Percentiles rank a stretch among this genome's conserved stretches.
Evolutionary conservation across 1,140 invertebrate genomes (phyloP).

Genomic region (Lutraria rhynchaena): DNA sequence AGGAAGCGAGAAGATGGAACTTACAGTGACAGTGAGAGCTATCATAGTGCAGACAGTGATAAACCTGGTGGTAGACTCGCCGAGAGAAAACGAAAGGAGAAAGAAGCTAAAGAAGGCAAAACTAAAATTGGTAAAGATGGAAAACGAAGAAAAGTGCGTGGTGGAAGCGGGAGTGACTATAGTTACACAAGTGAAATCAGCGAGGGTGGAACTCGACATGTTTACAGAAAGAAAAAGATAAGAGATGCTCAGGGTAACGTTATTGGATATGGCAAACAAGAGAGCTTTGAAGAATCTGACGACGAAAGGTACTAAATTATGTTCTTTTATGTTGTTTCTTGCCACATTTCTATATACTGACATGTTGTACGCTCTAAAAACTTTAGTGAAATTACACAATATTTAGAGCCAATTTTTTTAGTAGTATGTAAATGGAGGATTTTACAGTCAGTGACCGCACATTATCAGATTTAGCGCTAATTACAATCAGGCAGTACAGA

Average conservation of each 20-base stretch:
- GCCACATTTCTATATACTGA: too few relatives aligned
- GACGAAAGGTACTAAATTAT: conserved; percentile 68
- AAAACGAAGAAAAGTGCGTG: conserved; percentile 68
- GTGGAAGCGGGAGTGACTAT: conserved; percentile 78
- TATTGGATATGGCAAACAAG: conserved; percentile 76
- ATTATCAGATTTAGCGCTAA: too few relatives aligned
- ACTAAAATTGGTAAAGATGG: conserved; percentile 50
- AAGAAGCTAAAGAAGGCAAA: conserved; percentile 56
- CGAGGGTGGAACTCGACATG: conserved; percentile 75
- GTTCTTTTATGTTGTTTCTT: background rate
- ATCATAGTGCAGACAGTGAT: conserved; percentile 79
- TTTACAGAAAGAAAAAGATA: conserved; percentile 74
- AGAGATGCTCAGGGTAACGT: conserved; percentile 78
- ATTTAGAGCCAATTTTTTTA: too few relatives aligned
- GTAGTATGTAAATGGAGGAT: too few relatives aligned
- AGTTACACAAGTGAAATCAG: conserved; percentile 80
- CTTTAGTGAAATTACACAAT: too few relatives aligned
- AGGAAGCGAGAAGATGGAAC: conserved; percentile 78
- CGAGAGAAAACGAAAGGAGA: conserved; percentile 70
- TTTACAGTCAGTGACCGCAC: too few relatives aligned
- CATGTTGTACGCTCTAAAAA: too few relatives aligned
- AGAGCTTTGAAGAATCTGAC: conserved; percentile 69
- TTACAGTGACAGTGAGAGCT: conserved; percentile 78
- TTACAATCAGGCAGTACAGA: too few relatives aligned
- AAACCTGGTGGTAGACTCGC: conserved; percentile 73